Base-by-base conservation (phyloP, 2,888 invertebrate species). In the Spicauda simplicius region DNA sequence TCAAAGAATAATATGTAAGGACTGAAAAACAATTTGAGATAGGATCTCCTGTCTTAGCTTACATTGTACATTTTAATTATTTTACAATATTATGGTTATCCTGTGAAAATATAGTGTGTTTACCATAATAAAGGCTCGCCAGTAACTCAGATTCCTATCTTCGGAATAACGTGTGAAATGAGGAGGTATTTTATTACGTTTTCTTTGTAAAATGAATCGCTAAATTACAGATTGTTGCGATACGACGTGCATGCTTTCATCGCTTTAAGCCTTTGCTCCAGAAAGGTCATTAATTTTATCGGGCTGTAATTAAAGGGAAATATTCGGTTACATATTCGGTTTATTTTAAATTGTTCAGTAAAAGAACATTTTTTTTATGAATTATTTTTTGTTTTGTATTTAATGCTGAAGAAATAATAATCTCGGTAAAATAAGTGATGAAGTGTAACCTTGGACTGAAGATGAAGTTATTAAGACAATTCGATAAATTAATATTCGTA, bases 81-180 rank as follows among this genome's bases (percentile, higher is more conserved):
- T 20, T 14, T 12, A 53, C 12, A 52, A 20, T 52, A 10, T 19
- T 58, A 45, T 58, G 58, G 19, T 58, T 58, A 45, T 58, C 45
- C 8, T 10, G 14, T 20, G 12, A 14, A 58, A 62, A 54, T 30
- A 30, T 45, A 45, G 45, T 45, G 55, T 63, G 63, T 62, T 59
- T 54, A 56, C 25, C 25, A 55, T 55, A 63, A 55, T 45, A 25
- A 63, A 55, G 33, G 55, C 63, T 18, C 48, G 50, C 50, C 33
- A 37, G 64, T 50, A 64, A 64, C 64, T 33, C 55, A 19, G 56
- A 64, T 50, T 14, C 33, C 33, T 56, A 56, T 64, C 64, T 56
- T 14, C 25, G 12, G n/a, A 63, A 56, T 56, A 45, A 63, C 45
- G 64, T 64, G 64, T 57, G 64, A 57, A 64, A 64, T 50, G 64